Evolutionary conservation across 1,140 invertebrate species (phyloP), one percentile per base, ranked within the genome.

Genomic region (Globodera ellingtonae): DNA sequence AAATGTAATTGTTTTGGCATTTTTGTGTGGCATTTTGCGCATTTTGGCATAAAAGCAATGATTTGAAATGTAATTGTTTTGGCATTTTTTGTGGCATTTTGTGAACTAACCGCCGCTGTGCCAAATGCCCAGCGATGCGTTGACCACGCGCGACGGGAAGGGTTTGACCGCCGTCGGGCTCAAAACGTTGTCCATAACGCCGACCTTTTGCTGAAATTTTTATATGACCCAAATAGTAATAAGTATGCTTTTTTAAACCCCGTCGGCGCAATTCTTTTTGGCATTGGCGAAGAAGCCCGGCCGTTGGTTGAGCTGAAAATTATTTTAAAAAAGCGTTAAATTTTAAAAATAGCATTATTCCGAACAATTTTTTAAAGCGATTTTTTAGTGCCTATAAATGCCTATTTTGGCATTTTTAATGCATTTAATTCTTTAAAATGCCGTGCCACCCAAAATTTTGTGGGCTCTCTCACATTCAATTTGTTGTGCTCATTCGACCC

Each of bases 401-500:
- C 35, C 24, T 24, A 24, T 24, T 24, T 0, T 24, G 24, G 24
- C 24, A 24, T 1, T 24, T 24, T 24, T 24, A n/a, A n/a, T n/a
- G n/a, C n/a, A n/a, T n/a, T n/a, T 35, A 35, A 35, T 35, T 35
- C 35, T 0, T 35, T 35, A 35, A 35, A 35, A 35, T 35, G 35
- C 13, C 7, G 50, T 52, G 50, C 50, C 50, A 1, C 50, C 50
- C 50, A 52, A 50, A 9, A 3, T 48, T 48, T n/a, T 75, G n/a
- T n/a, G 46, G 65, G 44, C 15, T 8, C 18, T 46, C n/a, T 44
- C 7, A 77, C 75, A 46, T 93, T 93, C 0, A 94, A 90, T 89
- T 93, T 93, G 85, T 93, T 94, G 84, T 92, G 90, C 56, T 91
- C 89, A 87, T 94, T 94, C 70, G 90, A 92, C 44, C 94, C 94